Evolutionary conservation across 2,888 invertebrate species (phyloP).

Genomic region (Laothoe populi): DNA sequence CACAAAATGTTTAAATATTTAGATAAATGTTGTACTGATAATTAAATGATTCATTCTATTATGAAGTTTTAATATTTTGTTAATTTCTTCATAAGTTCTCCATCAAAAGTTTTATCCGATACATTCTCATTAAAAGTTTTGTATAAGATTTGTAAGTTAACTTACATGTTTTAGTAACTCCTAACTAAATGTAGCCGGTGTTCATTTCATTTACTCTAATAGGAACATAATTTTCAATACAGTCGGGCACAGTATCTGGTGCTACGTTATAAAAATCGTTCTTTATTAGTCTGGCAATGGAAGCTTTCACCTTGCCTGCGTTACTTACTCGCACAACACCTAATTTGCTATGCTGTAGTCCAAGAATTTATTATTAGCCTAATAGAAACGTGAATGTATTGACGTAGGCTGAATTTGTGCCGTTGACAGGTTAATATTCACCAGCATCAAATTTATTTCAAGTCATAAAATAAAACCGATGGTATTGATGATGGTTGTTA

Average conservation of each 20-base stretch:
- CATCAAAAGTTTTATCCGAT: too few relatives aligned
- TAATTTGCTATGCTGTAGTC: slow-evolving; percentile 35
- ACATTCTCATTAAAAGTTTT: neutral
- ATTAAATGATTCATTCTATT: too few relatives aligned
- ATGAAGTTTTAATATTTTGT: too few relatives aligned
- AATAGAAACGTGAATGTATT: slow-evolving; percentile 30
- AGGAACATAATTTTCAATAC: neutral
- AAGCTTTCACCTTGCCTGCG: slow-evolving; percentile 29
- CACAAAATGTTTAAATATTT: too few relatives aligned
- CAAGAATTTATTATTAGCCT: slow-evolving; percentile 35
- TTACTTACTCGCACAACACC: slow-evolving; percentile 29
- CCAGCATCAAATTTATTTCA: too few relatives aligned
- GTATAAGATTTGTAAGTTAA: neutral
- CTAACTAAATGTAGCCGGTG: neutral
- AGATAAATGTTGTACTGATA: too few relatives aligned
- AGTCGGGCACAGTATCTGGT: neutral
- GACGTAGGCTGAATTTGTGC: neutral
- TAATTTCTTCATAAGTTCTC: too few relatives aligned
- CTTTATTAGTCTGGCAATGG: slow-evolving; percentile 20
- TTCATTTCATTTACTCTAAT: neutral
- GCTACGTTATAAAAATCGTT: slow-evolving; percentile 6
- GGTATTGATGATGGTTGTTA: too few relatives aligned
- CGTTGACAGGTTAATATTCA: neutral
- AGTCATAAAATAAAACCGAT: too few relatives aligned
- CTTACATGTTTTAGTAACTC: too few relatives aligned